phyloP scores from a whole-genome alignment of 2,113 vertebrate genomes.

The Rhinolophus ferrumequinum region DNA sequence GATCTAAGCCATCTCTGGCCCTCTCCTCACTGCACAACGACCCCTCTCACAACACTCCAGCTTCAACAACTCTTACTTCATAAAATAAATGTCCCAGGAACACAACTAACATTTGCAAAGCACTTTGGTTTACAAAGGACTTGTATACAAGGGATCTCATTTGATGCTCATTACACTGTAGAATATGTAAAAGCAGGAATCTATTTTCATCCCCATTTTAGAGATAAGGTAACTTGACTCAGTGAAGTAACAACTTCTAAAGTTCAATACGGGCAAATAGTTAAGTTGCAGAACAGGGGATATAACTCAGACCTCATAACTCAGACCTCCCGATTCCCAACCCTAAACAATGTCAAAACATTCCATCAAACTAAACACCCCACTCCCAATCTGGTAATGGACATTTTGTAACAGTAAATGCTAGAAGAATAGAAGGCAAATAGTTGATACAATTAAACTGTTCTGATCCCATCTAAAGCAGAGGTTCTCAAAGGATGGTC shows the following conservation, averaged over 20 bases:
- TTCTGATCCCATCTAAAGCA: neutral
- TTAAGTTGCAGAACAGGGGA: neutral
- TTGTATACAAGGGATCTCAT: neutral
- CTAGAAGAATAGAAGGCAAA: neutral
- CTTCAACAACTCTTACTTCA: neutral
- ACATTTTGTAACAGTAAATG: neutral
- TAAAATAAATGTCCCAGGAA: conserved; percentile 8
- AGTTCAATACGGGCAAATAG: neutral
- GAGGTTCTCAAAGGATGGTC: conserved; percentile 10
- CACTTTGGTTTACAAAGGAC: neutral
- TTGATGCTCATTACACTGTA: neutral
- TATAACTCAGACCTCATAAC: neutral
- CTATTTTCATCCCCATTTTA: neutral
- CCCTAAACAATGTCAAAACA: conserved; percentile 12
- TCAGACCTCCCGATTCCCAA: neutral
- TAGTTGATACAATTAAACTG: neutral
- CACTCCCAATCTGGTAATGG: neutral
- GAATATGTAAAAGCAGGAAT: neutral
- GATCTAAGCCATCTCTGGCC: neutral
- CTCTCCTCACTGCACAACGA: neutral
- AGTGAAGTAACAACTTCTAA: neutral
- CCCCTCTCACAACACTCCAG: neutral
- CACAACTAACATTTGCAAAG: neutral
- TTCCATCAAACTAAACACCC: neutral
- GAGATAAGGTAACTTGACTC: neutral